Evolutionary conservation across 2,113 vertebrate genomes (phyloP).

Genomic region (Brevimyrus niger): DNA sequence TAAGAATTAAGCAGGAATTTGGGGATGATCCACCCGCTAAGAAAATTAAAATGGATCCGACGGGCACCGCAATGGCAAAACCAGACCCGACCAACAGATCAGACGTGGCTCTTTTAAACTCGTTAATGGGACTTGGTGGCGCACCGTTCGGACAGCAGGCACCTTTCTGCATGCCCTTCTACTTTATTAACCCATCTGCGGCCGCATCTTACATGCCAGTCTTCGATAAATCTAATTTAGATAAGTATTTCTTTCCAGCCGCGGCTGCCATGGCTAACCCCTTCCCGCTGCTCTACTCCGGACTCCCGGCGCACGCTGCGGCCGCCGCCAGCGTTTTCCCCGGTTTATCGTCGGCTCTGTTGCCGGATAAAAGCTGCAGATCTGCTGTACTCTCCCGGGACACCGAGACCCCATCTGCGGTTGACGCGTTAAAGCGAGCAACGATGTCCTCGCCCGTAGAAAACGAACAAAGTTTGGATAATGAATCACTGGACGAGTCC

Average conservation of each 20-base stretch:
- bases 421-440: constrained; percentile 38
- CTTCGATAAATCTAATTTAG: constrained; percentile 76
- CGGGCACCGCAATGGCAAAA: constrained; percentile 33
- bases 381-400: constrained; percentile 38
- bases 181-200: constrained; percentile 84
- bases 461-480: constrained; percentile 41
- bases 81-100: constrained; percentile 50
- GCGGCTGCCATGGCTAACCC: constrained; percentile 60
- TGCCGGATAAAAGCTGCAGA: constrained; percentile 41
- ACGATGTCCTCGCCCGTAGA: constrained; percentile 46
- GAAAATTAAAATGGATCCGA: constrained; percentile 65
- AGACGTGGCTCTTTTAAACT: constrained; percentile 71
- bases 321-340: constrained; percentile 63
- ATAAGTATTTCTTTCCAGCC: constrained; percentile 76
- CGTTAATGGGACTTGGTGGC: constrained; percentile 73
- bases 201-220: constrained; percentile 79
- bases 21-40: constrained; percentile 67
- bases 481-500: constrained; percentile 41
- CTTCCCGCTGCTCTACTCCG: constrained; percentile 75
- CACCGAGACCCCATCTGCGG: constrained; percentile 43
- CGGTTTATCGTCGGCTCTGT: constrained; percentile 51
- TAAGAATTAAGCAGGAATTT: constrained; percentile 81
- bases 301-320: constrained; percentile 54
- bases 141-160: constrained; percentile 68
- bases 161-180: constrained; percentile 83